These are phyloP conservation scores for Agelas oroides DNA, from an alignment of 37 sponge, comb jelly and placozoan genomes.

Conservation along the genomic window DNA sequence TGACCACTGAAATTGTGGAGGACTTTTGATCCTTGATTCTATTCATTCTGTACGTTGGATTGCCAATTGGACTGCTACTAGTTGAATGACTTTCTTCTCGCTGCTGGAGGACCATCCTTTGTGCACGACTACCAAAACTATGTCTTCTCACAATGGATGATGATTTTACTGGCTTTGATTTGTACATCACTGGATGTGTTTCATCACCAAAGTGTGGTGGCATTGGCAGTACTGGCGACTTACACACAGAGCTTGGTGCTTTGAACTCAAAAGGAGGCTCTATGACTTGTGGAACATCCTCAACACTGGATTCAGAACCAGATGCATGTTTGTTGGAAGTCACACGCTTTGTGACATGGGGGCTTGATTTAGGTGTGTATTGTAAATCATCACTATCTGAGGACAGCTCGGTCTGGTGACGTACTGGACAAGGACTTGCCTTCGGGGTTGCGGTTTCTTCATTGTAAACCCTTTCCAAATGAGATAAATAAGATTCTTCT, in stretches of 20 bases:
- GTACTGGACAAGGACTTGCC: constrained; percentile 1
- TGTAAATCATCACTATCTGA: neutral
- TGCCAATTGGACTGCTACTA: neutral
- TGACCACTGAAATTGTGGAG: neutral
- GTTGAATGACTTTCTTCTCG: constrained; percentile 9
- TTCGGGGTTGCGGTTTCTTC: constrained; percentile 17
- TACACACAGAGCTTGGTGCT: no score
- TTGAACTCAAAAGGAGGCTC: neutral
- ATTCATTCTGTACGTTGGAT: constrained; percentile 1
- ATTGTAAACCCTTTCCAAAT: neutral
- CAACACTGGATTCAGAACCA: neutral
- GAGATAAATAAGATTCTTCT: neutral
- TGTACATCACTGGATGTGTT: no score
- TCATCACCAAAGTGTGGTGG: no score
- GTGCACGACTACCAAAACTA: constrained; percentile 13
- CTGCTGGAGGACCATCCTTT: neutral
- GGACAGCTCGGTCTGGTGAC: neutral
- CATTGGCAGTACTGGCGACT: no score
- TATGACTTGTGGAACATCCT: neutral
- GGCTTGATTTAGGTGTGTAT: constrained; percentile 30
- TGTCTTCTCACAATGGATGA: constrained; percentile 23
- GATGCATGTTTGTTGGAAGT: neutral
- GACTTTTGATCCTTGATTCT: neutral
- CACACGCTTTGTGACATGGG: neutral
- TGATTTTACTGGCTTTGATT: neutral